Conservation (phyloP, 2,797 vertebrate species). For the Pelochelys cantorii region DNA sequence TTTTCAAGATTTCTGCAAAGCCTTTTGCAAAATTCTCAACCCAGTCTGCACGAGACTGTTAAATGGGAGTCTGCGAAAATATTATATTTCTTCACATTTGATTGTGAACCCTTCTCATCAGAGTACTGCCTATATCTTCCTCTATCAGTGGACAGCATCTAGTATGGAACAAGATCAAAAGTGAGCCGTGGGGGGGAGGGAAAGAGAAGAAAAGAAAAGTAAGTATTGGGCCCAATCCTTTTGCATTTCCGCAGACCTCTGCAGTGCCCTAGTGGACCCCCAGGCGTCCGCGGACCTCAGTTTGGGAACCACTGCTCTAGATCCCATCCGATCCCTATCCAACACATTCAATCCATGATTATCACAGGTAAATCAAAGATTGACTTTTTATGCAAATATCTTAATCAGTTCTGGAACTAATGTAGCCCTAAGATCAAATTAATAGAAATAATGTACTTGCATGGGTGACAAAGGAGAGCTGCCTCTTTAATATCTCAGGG, state of each 20-base stretch:
- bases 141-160: background rate
- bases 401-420: conserved; percentile 30
- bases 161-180: background rate
- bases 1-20: background rate
- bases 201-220: too few relatives aligned
- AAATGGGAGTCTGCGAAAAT: background rate
- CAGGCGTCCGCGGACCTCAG: too few relatives aligned
- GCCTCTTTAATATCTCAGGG: background rate
- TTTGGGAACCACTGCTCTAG: too few relatives aligned
- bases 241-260: too few relatives aligned
- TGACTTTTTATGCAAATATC: conserved; percentile 50
- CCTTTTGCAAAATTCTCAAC: background rate
- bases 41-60: background rate
- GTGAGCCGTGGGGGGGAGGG: too few relatives aligned
- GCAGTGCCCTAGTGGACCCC: too few relatives aligned
- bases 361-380: background rate
- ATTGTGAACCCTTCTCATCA: background rate
- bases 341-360: conserved; percentile 54
- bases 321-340: conserved; percentile 51
- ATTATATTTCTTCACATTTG: background rate
- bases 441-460: conserved; percentile 4
- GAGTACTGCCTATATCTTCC: background rate
- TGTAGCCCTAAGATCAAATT: conserved; percentile 55
- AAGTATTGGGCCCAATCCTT: too few relatives aligned
- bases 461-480: background rate